Evolutionary conservation across 2,888 invertebrate genomes (phyloP).

Genomic region (Caenorhabditis becei): DNA sequence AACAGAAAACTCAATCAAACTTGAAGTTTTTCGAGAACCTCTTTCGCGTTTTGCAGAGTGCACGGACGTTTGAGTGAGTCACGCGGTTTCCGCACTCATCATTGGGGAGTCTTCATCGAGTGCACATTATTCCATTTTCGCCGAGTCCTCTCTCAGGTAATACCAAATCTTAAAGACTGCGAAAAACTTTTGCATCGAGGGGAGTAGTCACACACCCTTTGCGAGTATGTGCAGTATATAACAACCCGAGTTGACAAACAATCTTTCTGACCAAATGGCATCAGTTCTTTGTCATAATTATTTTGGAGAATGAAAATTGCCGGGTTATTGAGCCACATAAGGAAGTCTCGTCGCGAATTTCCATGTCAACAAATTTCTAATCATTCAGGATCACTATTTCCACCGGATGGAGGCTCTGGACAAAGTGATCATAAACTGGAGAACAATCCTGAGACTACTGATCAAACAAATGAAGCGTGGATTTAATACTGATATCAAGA

Average conservation of each 20-base stretch:
- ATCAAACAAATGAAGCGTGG: slow-evolving; percentile 75
- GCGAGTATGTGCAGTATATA: neutral
- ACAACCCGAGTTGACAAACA: neutral
- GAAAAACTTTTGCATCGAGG: neutral
- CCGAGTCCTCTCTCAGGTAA: slow-evolving; percentile 63
- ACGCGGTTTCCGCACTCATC: slow-evolving; percentile 71
- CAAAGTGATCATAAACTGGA: slow-evolving; percentile 71
- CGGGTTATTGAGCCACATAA: too few relatives aligned
- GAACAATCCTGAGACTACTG: slow-evolving; percentile 68
- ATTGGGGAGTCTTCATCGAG: slow-evolving; percentile 77
- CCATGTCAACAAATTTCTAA: neutral
- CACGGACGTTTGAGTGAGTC: slow-evolving; percentile 69
- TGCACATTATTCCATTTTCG: slow-evolving; percentile 75
- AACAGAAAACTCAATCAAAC: slow-evolving; percentile 6
- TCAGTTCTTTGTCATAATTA: neutral
- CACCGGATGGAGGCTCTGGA: slow-evolving; percentile 60
- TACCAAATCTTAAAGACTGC: neutral
- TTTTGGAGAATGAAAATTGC: too few relatives aligned
- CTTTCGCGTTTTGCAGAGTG: slow-evolving; percentile 47
- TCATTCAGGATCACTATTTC: slow-evolving; percentile 62
- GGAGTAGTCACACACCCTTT: neutral
- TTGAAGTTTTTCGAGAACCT: neutral
- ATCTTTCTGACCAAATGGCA: neutral
- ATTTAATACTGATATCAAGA: slow-evolving; percentile 70
- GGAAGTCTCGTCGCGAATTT: too few relatives aligned